Percentiles rank a stretch among this genome's conserved stretches.
Evolutionary conservation across 1,140 invertebrate species (phyloP).

Genomic region (Drosophila pseudoananassae): DNA sequence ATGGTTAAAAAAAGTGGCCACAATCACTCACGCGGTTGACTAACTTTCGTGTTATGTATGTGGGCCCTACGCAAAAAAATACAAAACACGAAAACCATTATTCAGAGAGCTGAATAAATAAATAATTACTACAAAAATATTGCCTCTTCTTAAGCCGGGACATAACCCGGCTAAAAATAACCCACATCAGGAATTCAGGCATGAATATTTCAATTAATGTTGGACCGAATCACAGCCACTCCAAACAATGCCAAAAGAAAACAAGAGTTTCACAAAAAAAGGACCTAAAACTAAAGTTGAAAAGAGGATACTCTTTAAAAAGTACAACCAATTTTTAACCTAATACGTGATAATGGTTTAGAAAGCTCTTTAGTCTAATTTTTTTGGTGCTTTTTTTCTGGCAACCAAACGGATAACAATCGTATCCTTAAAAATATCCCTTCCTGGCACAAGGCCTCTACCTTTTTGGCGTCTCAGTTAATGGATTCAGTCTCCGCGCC

Average conservation of each 20-base stretch:
- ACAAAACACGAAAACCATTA: constrained; percentile 7
- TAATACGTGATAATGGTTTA: constrained; percentile 1
- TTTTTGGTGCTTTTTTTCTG: neutral
- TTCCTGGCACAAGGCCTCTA: constrained; percentile 11
- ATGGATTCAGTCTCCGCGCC: constrained; percentile 54
- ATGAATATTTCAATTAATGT: constrained; percentile 80
- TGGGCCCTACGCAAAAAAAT: neutral
- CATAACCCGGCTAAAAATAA: constrained; percentile 38
- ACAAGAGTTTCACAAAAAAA: constrained; percentile 23
- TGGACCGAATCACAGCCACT: constrained; percentile 12
- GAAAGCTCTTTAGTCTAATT: neutral
- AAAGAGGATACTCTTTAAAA: constrained; percentile 17
- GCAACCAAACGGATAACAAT: constrained; percentile 3
- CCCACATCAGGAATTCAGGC: constrained; percentile 25
- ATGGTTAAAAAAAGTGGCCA: neutral
- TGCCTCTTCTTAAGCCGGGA: constrained; percentile 15
- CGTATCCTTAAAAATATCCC: constrained; percentile 12
- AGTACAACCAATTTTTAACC: neutral
- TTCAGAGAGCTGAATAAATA: constrained; percentile 25
- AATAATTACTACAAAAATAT: constrained; percentile 42
- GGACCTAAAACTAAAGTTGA: neutral
- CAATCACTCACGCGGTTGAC: constrained; percentile 4
- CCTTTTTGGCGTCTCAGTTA: constrained; percentile 61
- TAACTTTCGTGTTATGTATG: constrained; percentile 4
- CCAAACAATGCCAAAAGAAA: constrained; percentile 17